phyloP scores from a whole-genome alignment of 2,888 invertebrate species.

The Formica aserva region DNA sequence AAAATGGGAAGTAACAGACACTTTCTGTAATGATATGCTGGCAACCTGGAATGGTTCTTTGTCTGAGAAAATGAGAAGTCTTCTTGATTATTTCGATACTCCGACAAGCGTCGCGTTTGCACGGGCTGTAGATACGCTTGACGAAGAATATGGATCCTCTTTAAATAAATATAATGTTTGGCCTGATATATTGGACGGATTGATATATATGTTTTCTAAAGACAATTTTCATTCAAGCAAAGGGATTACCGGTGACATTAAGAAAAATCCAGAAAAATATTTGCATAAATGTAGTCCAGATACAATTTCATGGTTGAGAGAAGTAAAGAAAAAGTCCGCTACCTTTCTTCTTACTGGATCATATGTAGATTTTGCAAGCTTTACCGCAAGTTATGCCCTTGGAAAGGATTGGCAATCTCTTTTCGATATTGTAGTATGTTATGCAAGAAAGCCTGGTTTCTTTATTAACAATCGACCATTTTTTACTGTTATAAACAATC shows the following conservation, averaged over 20 bases:
- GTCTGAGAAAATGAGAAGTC: conserved; percentile 88
- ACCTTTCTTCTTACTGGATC: conserved; percentile 92
- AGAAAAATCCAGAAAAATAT: conserved; percentile 87
- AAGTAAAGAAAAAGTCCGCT: conserved; percentile 87
- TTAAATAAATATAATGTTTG: conserved; percentile 87
- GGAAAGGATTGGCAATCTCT: conserved; percentile 89
- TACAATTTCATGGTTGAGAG: conserved; percentile 88
- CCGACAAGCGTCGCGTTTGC: conserved; percentile 89
- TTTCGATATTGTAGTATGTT: conserved; percentile 90
- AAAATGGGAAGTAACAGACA: conserved; percentile 87
- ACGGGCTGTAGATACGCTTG: conserved; percentile 89
- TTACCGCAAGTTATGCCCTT: conserved; percentile 89
- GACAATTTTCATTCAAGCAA: conserved; percentile 87
- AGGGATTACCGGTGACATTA: conserved; percentile 88
- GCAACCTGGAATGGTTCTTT: conserved; percentile 89
- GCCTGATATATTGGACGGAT: conserved; percentile 89
- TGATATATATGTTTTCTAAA: conserved; percentile 88
- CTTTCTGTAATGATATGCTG: conserved; percentile 87
- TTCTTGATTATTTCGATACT: conserved; percentile 92
- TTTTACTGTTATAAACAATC: conserved; percentile 85
- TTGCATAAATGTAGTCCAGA: conserved; percentile 87
- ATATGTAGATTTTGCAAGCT: conserved; percentile 90
- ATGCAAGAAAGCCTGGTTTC: conserved; percentile 92
- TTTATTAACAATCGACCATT: conserved; percentile 88
- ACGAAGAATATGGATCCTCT: conserved; percentile 84